phyloP scores from a whole-genome alignment of 2,113 vertebrate genomes.

The Loxodonta africana region DNA sequence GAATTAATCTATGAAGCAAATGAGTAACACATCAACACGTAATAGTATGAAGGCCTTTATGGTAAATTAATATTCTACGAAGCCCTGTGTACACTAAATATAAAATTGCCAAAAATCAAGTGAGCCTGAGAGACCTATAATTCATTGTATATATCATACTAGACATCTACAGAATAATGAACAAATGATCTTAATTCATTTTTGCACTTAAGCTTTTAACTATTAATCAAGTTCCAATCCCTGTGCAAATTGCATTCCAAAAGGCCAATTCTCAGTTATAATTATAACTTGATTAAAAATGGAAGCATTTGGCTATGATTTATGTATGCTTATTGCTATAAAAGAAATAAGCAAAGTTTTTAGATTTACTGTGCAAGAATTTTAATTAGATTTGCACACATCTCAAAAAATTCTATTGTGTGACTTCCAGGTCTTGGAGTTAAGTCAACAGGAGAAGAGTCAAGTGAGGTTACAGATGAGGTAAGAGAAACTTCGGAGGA shows the following conservation, averaged over 20 bases:
- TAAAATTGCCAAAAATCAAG: constrained; percentile 84
- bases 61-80: constrained; percentile 83
- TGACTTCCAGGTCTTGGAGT: constrained; percentile 97
- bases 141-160: constrained; percentile 82
- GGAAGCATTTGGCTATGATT: constrained; percentile 94
- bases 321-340: constrained; percentile 98
- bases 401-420: constrained; percentile 99
- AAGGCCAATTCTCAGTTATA: constrained; percentile 90
- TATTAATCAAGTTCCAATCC: constrained; percentile 79
- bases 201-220: constrained; percentile 80
- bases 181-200: constrained; percentile 85
- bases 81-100: constrained; percentile 85
- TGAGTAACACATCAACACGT: constrained; percentile 68
- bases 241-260: constrained; percentile 88
- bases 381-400: constrained; percentile 99
- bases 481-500: constrained; percentile 93
- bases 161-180: constrained; percentile 64
- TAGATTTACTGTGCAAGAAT: constrained; percentile 97
- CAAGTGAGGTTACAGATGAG: constrained; percentile 95
- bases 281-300: constrained; percentile 90
- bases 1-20: constrained; percentile 81
- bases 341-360: constrained; percentile 92
- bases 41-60: constrained; percentile 77
- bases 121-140: constrained; percentile 71
- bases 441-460: constrained; percentile 92